These are phyloP conservation scores for Lampris incognitus DNA, from an alignment of 2,113 vertebrate genomes.

Conservation along the genomic window DNA sequence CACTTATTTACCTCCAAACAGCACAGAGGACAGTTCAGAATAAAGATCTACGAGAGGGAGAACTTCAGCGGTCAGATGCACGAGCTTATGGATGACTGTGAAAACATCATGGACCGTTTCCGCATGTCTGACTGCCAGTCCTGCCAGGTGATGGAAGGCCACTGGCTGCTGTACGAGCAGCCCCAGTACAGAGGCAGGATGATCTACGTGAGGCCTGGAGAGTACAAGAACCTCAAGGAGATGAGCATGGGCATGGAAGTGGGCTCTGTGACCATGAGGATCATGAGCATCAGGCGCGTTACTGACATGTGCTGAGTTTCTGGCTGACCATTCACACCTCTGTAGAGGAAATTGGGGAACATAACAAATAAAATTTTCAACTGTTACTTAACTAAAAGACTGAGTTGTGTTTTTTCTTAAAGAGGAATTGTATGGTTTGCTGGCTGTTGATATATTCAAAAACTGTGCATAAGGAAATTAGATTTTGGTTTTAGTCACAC, in stretches of 20 bases:
- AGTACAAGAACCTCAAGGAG: slow-evolving; percentile 76
- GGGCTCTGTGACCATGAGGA: slow-evolving; percentile 21
- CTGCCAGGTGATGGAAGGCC: slow-evolving; percentile 81
- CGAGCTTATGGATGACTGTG: slow-evolving; percentile 73
- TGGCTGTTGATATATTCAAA: no score
- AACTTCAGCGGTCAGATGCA: slow-evolving; percentile 68
- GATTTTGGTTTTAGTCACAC: no score
- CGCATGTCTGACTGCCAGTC: slow-evolving; percentile 78
- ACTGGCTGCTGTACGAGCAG: slow-evolving; percentile 83
- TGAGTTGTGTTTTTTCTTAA: no score
- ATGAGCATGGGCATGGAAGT: slow-evolving; percentile 51
- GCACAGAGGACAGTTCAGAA: slow-evolving; percentile 58
- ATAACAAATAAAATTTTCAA: no score
- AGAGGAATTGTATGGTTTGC: no score
- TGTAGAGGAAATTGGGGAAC: no score
- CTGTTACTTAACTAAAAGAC: no score
- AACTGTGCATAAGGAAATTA: no score
- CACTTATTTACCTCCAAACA: slow-evolving; percentile 29
- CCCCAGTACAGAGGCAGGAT: slow-evolving; percentile 77
- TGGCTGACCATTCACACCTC: background rate
- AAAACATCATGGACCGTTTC: slow-evolving; percentile 72
- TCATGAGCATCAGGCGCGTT: slow-evolving; percentile 76
- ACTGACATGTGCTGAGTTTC: slow-evolving; percentile 48
- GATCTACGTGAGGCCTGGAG: slow-evolving; percentile 77
- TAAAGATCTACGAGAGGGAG: slow-evolving; percentile 75